Conservation (phyloP, 2,113 vertebrate genomes). For the Campylorhamphus procurvoides region DNA sequence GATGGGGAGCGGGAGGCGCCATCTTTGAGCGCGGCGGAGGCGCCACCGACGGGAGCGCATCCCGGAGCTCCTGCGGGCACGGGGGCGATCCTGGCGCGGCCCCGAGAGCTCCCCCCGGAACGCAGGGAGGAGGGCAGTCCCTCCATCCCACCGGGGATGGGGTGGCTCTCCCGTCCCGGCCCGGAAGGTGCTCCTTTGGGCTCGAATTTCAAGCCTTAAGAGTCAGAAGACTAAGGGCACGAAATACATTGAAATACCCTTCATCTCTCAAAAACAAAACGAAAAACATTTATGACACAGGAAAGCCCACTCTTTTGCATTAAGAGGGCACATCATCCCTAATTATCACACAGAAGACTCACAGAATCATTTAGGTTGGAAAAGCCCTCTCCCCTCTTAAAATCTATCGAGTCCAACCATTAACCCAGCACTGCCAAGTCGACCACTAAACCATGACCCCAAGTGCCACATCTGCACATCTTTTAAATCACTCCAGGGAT, state of each 20-base stretch:
- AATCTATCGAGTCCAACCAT: background rate
- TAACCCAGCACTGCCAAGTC: background rate
- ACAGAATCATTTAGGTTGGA: background rate
- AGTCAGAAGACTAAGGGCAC: background rate
- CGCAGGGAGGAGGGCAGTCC: fast-evolving
- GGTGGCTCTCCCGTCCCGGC: background rate
- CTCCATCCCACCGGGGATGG: no score
- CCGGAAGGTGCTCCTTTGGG: background rate
- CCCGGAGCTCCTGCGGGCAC: no score
- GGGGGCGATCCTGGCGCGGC: no score
- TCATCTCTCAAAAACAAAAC: background rate
- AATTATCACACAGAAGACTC: fast-evolving
- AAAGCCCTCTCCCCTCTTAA: background rate
- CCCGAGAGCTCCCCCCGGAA: no score
- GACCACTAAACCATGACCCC: background rate
- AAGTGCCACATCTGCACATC: background rate
- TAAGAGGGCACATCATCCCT: background rate
- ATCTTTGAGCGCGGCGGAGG: conserved; percentile 16
- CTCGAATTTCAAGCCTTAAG: background rate
- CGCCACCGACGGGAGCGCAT: no score
- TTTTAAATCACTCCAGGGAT: background rate
- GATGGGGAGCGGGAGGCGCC: conserved; percentile 15
- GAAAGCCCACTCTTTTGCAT: background rate
- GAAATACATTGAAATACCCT: background rate
- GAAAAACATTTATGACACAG: background rate